Base-by-base conservation (phyloP, 2,113 vertebrate species). In the Trematomus loennbergii region DNA sequence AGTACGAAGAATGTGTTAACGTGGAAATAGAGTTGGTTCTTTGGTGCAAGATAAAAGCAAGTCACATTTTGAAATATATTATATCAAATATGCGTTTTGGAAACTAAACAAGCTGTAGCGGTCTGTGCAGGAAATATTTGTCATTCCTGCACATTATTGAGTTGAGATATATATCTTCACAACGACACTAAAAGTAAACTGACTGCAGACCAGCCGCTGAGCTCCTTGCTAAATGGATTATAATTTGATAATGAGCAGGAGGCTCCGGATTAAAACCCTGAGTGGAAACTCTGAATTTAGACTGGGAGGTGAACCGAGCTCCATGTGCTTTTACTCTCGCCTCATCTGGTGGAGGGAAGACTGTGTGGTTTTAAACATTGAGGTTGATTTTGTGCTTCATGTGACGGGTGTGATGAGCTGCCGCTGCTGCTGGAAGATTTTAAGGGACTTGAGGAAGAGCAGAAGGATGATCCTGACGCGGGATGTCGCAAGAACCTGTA, bases 201-300 rank as follows among this genome's bases (percentile, higher is more conserved):
- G 57, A 50, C 52, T 33, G 46, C 71, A 13, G 59, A 45, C n/a
- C 59, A 29, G 71, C 57, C 13, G 12, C 54, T 58, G 40, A 46
- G 29, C 76, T 62, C 57, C 50, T 52, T 20, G 74, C 68, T 77
- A 70, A 81, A 58, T 49, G 69, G 73, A 81, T 69, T 65, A 74
- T 69, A 20, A 78, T 74, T 69, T 67, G 2, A 46, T 78, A 78
- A 81, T 50, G 83, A 86, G 79, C 79, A 76, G 79, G 74, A 70
- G 78, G 73, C 33, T 82, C 25, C 63, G 69, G 64, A 82, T 82
- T 75, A 74, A 72, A 64, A 40, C 58, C 15, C 55, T 0, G 61
- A 66, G 54, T 55, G 72, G 55, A 62, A 72, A 70, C 78, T 77
- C 67, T 81, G 79, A 71, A 73, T 46, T 62, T 13, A 72, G 54